Evolutionary conservation across 2,888 invertebrate species (phyloP).

Genomic region (Frankliniella intonsa): DNA sequence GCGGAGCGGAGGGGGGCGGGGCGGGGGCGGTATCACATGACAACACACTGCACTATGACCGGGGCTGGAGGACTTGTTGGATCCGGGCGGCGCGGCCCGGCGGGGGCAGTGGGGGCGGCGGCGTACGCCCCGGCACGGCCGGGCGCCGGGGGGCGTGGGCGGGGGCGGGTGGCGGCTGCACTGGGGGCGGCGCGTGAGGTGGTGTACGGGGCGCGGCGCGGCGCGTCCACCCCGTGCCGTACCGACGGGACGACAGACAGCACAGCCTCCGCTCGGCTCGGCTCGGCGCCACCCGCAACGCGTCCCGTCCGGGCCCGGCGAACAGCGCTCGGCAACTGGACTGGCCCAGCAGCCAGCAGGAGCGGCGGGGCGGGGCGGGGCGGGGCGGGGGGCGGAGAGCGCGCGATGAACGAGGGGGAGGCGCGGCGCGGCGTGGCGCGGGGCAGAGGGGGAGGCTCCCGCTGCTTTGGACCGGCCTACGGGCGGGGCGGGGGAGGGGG

Average conservation of each 20-base stretch:
- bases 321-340: neutral
- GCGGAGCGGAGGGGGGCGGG: neutral
- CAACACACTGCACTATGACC: slow-evolving; percentile 3
- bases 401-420: neutral
- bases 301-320: neutral
- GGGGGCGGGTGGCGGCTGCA: neutral
- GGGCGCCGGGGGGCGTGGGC: neutral
- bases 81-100: neutral
- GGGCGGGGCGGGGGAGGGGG: neutral
- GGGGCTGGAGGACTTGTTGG: slow-evolving; percentile 9
- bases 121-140: neutral
- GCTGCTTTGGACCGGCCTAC: neutral
- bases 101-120: neutral
- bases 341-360: neutral
- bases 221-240: neutral
- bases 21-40: neutral
- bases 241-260: neutral
- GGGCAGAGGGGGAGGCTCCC: neutral
- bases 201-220: neutral
- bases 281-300: neutral
- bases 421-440: neutral
- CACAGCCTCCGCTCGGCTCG: neutral
- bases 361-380: neutral
- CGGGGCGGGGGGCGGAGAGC: neutral
- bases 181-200: neutral